Conservation (phyloP, 2,113 vertebrate genomes). For the Pogonocichla stellata region DNA sequence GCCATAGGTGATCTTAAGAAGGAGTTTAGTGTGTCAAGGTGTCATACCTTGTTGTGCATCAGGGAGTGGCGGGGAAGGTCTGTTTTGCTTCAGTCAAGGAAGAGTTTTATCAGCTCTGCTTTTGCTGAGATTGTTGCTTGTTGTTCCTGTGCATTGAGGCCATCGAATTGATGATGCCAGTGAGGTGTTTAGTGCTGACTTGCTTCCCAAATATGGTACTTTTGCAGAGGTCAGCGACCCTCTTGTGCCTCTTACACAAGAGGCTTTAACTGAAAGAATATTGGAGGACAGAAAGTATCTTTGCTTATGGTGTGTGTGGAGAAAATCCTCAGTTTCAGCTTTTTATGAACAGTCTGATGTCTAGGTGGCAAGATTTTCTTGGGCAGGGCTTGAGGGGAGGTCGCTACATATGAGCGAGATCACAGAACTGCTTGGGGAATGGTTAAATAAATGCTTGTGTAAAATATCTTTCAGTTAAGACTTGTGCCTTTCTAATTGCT, state of each 20-base stretch:
- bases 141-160: neutral
- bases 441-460: neutral
- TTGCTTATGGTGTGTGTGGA: neutral
- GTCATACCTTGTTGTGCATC: neutral
- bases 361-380: neutral
- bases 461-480: neutral
- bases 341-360: neutral
- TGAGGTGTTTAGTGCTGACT: neutral
- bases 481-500: neutral
- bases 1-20: neutral
- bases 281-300: neutral
- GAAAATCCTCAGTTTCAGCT: neutral
- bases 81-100: neutral
- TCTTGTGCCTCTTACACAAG: neutral
- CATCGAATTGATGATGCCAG: fast-evolving
- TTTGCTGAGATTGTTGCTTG: neutral
- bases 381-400: neutral
- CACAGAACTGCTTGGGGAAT: fast-evolving
- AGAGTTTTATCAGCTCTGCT: neutral
- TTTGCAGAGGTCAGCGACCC: neutral
- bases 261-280: neutral
- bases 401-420: neutral
- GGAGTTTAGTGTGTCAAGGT: neutral
- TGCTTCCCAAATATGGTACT: neutral
- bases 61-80: neutral